A percentile compares a stretch with the other conserved stretches of the same genome.
phyloP scores from a whole-genome alignment of 2,888 invertebrate genomes.

The Caenorhabditis uteleia region DNA sequence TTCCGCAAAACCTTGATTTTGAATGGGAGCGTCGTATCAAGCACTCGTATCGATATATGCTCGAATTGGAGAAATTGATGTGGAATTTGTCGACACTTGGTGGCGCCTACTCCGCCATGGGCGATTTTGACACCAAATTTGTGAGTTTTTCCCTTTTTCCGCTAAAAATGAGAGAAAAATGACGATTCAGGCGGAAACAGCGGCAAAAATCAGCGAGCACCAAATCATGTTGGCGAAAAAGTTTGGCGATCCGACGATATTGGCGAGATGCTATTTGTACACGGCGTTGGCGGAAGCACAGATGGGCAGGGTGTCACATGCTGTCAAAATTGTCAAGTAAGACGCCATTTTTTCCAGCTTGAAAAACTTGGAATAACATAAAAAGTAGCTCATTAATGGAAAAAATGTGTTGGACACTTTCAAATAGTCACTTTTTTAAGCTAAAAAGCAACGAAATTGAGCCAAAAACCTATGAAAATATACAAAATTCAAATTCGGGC shows the following conservation, averaged over 20 bases:
- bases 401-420: background rate
- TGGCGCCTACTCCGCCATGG: conserved; percentile 92
- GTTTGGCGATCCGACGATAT: conserved; percentile 82
- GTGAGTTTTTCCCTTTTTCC: conserved; percentile 11
- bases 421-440: background rate
- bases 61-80: conserved; percentile 83
- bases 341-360: background rate
- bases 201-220: conserved; percentile 76
- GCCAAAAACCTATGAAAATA: too few species aligned
- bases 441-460: too few species aligned
- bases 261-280: conserved; percentile 84
- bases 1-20: conserved; percentile 16
- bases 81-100: conserved; percentile 95
- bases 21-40: conserved; percentile 42
- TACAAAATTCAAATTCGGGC: too few species aligned
- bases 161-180: background rate
- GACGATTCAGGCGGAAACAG: conserved; percentile 80
- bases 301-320: conserved; percentile 75
- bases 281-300: conserved; percentile 87
- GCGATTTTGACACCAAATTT: conserved; percentile 77
- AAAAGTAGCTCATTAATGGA: background rate
- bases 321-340: conserved; percentile 38
- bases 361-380: too few species aligned
- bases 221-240: conserved; percentile 83
- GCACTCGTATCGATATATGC: conserved; percentile 25